Percentiles rank a stretch among this genome's conserved stretches.
Conservation (phyloP, 2,797 vertebrate species). For the Epinephelus malabaricus region DNA sequence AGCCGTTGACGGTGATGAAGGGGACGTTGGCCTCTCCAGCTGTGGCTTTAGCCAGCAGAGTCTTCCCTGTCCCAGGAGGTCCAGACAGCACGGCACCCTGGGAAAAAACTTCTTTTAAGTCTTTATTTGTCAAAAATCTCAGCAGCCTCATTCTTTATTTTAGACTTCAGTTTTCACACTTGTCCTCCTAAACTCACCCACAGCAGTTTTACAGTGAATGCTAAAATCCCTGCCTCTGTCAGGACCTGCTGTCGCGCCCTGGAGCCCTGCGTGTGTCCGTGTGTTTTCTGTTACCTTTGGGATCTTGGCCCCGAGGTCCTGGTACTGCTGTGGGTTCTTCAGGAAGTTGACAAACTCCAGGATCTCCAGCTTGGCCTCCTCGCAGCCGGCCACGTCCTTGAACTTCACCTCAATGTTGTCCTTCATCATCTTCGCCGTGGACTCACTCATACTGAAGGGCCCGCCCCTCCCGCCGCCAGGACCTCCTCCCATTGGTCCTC, state of each 20-base stretch:
- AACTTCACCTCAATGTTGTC: constrained; percentile 96
- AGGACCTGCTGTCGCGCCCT: no score
- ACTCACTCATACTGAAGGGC: constrained; percentile 95
- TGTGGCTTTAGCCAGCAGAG: constrained; percentile 94
- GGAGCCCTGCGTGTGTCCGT: no score
- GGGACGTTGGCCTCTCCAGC: constrained; percentile 96
- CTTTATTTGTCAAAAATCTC: no score
- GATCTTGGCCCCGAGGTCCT: constrained; percentile 97
- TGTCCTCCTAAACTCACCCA: no score
- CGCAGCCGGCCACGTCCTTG: constrained; percentile 96
- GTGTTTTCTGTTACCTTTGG: constrained; percentile 88
- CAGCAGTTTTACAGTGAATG: not conserved
- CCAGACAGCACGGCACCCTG: constrained; percentile 94
- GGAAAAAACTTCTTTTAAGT: not conserved
- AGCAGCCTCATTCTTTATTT: no score
- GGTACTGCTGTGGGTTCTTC: constrained; percentile 96
- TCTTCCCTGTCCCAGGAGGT: constrained; percentile 96
- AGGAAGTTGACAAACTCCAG: constrained; percentile 98
- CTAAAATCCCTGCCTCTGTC: not conserved
- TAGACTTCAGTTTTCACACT: no score
- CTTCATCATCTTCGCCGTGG: constrained; percentile 94
- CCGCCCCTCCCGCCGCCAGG: constrained; percentile 92
- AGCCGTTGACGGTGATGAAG: constrained; percentile 96
- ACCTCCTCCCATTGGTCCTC: constrained; percentile 90
- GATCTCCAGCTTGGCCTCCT: constrained; percentile 97